Conservation (phyloP, 2,113 vertebrate species). For the Australoheros scitulus region DNA sequence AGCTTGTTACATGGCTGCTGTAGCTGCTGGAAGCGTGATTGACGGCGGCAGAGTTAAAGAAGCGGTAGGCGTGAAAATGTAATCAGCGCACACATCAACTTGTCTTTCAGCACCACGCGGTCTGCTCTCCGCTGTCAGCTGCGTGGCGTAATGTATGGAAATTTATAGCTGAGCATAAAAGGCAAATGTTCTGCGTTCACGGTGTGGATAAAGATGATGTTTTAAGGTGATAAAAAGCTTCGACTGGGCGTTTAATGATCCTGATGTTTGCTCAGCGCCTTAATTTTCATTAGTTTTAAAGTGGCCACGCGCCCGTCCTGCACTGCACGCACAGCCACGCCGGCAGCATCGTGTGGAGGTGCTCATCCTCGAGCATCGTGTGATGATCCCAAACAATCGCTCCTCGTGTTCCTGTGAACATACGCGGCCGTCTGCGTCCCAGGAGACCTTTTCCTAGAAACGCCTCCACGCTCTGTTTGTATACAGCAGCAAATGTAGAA, state of each 20-base stretch:
- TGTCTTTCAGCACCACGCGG: conserved; percentile 17
- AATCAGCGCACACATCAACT: conserved; percentile 1
- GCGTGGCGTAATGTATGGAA: conserved; percentile 9
- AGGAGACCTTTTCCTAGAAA: not conserved
- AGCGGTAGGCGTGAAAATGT: conserved; percentile 7
- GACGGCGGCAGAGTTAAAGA: conserved; percentile 47
- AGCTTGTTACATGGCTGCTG: conserved; percentile 3
- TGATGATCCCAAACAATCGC: not conserved
- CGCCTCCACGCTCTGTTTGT: not conserved
- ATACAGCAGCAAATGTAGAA: not conserved
- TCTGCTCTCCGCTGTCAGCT: not conserved
- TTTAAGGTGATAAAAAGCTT: conserved; percentile 3
- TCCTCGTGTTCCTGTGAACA: not conserved
- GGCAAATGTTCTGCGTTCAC: conserved; percentile 16
- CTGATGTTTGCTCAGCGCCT: not conserved
- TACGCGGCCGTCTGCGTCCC: not conserved
- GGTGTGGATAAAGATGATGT: not conserved
- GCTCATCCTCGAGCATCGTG: not conserved
- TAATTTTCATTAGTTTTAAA: not conserved
- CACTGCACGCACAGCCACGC: not conserved
- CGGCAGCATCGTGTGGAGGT: not conserved
- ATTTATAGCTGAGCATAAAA: conserved; percentile 27
- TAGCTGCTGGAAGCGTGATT: conserved; percentile 43
- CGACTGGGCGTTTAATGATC: not conserved
- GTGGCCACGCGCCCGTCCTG: not conserved